Conservation (phyloP, 2,797 vertebrate genomes). For the Moxostoma hubbsi region DNA sequence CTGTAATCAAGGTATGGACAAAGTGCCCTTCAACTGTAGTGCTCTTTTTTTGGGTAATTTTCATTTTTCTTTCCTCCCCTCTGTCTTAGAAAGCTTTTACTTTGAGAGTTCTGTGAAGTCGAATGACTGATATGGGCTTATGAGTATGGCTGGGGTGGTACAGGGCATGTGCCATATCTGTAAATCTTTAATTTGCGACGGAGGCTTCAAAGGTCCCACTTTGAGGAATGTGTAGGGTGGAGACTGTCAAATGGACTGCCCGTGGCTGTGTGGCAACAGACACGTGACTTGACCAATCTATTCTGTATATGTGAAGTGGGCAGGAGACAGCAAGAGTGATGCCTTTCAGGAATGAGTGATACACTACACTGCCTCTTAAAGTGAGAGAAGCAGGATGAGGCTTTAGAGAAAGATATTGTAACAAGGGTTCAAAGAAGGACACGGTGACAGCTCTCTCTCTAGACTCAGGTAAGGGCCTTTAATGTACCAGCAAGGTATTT, state of each 20-base stretch:
- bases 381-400: slow-evolving; percentile 4
- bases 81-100: slow-evolving; percentile 36
- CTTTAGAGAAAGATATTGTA: neutral
- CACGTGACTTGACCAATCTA: neutral
- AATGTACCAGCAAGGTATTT: too few species aligned
- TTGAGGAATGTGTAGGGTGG: too few species aligned
- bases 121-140: slow-evolving; percentile 30
- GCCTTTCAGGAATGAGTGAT: neutral
- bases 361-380: neutral
- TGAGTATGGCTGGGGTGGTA: slow-evolving; percentile 2
- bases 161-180: slow-evolving; percentile 23
- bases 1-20: slow-evolving; percentile 33
- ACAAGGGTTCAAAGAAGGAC: too few species aligned
- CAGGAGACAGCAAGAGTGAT: neutral
- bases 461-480: too few species aligned
- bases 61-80: neutral
- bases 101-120: slow-evolving; percentile 29
- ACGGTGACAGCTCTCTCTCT: too few species aligned
- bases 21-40: slow-evolving; percentile 32
- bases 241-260: slow-evolving; percentile 9
- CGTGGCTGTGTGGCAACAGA: slow-evolving; percentile 11
- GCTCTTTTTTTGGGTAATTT: slow-evolving; percentile 36
- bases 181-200: slow-evolving; percentile 51
- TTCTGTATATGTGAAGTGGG: neutral
- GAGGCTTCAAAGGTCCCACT: slow-evolving; percentile 37